phyloP scores from a whole-genome alignment of 2,113 vertebrate genomes.

The Himantopus leucocephalus region DNA sequence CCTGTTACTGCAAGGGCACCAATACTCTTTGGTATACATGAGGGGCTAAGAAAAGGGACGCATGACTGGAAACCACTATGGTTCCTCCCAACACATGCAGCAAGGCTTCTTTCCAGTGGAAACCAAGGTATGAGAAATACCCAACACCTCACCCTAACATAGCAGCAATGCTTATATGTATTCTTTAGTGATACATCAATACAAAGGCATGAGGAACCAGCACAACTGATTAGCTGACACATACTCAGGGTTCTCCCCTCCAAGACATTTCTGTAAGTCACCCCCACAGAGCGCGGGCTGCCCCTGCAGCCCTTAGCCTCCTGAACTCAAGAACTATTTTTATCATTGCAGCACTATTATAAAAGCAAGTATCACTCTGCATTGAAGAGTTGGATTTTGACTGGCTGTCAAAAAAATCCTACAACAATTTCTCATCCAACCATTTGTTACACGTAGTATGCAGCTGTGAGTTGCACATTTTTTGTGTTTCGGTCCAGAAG shows the following conservation, averaged over 20 bases:
- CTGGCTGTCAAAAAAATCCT: slow-evolving; percentile 31
- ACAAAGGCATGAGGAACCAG: neutral
- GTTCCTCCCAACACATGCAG: neutral
- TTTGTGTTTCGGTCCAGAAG: slow-evolving; percentile 27
- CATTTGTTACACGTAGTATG: neutral
- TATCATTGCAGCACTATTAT: neutral
- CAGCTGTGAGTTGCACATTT: neutral
- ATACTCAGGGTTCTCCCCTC: neutral
- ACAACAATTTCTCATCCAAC: slow-evolving; percentile 4
- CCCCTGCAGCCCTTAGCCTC: neutral
- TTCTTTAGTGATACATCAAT: neutral
- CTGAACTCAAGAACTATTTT: neutral
- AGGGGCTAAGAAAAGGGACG: neutral
- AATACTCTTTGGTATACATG: accelerated
- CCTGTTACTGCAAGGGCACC: neutral
- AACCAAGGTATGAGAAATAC: neutral
- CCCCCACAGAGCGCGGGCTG: neutral
- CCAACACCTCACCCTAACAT: neutral
- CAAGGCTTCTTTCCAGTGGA: neutral
- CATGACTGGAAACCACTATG: neutral
- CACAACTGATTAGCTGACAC: neutral
- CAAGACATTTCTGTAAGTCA: neutral
- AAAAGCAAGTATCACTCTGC: neutral
- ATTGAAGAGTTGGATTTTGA: neutral
- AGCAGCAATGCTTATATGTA: neutral